Evolutionary conservation across 1,140 invertebrate genomes (phyloP).

Genomic region (Cydia fagiglandana): DNA sequence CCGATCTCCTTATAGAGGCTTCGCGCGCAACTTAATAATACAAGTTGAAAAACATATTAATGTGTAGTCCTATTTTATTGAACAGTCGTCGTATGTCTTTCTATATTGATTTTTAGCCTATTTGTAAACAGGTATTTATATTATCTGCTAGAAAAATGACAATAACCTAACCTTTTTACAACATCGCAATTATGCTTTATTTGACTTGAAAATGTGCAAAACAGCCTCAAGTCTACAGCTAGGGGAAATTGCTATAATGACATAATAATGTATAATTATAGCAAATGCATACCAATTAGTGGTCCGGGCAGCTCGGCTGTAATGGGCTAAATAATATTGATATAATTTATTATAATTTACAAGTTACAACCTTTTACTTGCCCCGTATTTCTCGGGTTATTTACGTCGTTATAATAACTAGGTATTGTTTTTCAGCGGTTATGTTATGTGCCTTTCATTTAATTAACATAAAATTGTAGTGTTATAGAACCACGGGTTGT

Average conservation of each 20-base stretch:
- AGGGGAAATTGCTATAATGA: slow-evolving; percentile 1
- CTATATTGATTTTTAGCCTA: too few species aligned
- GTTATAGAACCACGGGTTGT: too few species aligned
- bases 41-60: too few species aligned
- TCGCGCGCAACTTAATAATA: too few species aligned
- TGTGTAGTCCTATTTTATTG: too few species aligned
- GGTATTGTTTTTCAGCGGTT: neutral
- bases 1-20: too few species aligned
- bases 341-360: slow-evolving; percentile 20
- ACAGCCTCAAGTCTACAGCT: neutral
- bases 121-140: too few species aligned
- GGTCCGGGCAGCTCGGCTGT: neutral
- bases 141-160: neutral
- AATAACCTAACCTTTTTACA: neutral
- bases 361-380: slow-evolving; percentile 3
- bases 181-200: neutral
- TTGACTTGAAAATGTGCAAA: slow-evolving; percentile 15
- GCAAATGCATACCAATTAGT: slow-evolving; percentile 11
- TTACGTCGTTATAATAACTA: neutral
- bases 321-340: slow-evolving; percentile 1
- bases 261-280: slow-evolving; percentile 19
- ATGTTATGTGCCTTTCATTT: neutral
- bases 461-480: too few species aligned
- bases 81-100: too few species aligned
- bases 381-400: neutral